Conservation (phyloP, 2,113 vertebrate genomes). For the Penelope pileata region DNA sequence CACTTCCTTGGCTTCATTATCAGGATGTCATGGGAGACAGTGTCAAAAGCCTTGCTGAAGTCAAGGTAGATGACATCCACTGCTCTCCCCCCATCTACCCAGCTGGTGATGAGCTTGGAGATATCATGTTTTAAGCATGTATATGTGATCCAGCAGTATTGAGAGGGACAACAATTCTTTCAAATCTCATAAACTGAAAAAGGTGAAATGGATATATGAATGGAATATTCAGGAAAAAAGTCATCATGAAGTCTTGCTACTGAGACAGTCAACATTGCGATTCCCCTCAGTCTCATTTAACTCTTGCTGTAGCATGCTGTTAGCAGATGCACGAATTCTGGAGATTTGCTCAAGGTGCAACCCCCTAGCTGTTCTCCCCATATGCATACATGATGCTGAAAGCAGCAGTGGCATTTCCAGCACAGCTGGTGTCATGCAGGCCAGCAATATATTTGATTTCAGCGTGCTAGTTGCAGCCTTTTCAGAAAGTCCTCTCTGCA, state of each 20-base stretch:
- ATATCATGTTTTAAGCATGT: not conserved
- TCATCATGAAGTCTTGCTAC: not conserved
- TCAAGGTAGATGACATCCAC: too few species aligned
- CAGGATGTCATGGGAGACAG: too few species aligned
- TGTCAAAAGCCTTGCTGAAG: too few species aligned
- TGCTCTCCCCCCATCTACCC: too few species aligned
- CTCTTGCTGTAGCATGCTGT: not conserved
- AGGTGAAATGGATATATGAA: not conserved
- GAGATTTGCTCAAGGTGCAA: not conserved
- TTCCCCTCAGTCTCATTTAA: not conserved
- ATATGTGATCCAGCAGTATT: not conserved
- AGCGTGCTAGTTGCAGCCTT: not conserved
- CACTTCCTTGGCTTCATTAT: too few species aligned
- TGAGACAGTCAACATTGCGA: not conserved
- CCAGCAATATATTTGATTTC: not conserved
- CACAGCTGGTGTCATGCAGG: not conserved
- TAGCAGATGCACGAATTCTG: not conserved
- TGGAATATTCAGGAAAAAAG: not conserved
- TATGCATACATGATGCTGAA: not conserved
- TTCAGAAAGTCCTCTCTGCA: not conserved
- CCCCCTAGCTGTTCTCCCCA: not conserved
- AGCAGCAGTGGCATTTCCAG: not conserved
- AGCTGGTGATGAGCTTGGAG: not conserved
- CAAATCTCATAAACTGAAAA: not conserved
- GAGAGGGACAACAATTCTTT: not conserved